Evolutionary conservation across 2,113 vertebrate genomes (phyloP).

Genomic region (Pimephales promelas): DNA sequence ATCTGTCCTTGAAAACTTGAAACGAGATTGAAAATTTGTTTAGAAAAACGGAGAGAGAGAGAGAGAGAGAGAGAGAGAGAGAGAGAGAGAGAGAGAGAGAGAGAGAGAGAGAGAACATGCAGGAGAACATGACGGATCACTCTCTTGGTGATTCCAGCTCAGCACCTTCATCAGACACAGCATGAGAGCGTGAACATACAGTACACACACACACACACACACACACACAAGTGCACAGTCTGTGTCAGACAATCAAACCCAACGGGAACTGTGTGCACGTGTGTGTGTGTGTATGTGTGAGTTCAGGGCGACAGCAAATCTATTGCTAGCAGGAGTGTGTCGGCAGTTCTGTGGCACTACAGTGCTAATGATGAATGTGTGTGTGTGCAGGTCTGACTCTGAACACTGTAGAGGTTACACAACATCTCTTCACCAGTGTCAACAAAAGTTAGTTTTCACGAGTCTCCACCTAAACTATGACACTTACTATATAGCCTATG

Average conservation of each 20-base stretch:
- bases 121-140: conserved; percentile 30
- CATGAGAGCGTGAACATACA: not conserved
- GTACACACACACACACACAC: not conserved
- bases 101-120: conserved; percentile 9
- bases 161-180: conserved; percentile 27
- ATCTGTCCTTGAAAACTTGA: conserved; percentile 9
- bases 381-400: not conserved
- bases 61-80: not conserved
- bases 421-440: not conserved
- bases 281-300: conserved; percentile 53
- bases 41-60: not conserved
- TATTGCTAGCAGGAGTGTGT: conserved; percentile 20
- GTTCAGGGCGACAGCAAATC: conserved; percentile 46
- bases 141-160: conserved; percentile 28
- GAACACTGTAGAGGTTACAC: conserved; percentile 20
- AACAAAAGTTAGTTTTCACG: not conserved
- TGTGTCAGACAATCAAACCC: conserved; percentile 28
- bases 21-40: conserved; percentile 8
- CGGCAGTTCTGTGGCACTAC: not conserved
- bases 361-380: conserved; percentile 31
- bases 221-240: not conserved
- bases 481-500: not conserved
- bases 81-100: no score
- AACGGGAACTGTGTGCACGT: not conserved
- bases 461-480: not conserved